These are phyloP conservation scores for Quadroppia sp. DNA, from an alignment of 2,888 invertebrate species.

Conservation along the genomic window DNA sequence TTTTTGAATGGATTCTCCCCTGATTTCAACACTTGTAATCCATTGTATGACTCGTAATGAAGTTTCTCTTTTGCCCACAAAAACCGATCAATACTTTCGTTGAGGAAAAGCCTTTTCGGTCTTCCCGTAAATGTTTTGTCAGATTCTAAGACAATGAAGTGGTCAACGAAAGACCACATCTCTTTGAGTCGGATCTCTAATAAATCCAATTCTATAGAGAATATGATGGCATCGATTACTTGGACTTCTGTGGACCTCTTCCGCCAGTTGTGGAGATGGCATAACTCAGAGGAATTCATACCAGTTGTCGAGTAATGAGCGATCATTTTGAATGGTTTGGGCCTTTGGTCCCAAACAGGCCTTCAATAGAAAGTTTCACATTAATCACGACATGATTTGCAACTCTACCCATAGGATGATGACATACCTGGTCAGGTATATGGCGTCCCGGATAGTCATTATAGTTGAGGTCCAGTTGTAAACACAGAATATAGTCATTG, in stretches of 20 bases:
- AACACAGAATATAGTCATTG: neutral
- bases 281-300: neutral
- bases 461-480: slow-evolving; percentile 18
- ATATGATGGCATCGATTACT: slow-evolving; percentile 39
- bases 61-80: slow-evolving; percentile 37
- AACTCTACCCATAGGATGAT: too few species aligned
- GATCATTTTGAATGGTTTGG: neutral
- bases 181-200: slow-evolving; percentile 38
- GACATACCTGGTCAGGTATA: slow-evolving; percentile 15
- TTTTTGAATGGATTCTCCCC: slow-evolving; percentile 37
- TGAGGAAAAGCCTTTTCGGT: slow-evolving; percentile 28
- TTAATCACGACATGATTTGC: too few species aligned
- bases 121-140: slow-evolving; percentile 35
- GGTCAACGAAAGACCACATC: slow-evolving; percentile 38
- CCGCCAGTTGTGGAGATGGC: neutral
- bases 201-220: slow-evolving; percentile 40
- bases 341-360: neutral
- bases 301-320: neutral
- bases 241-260: neutral
- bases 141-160: slow-evolving; percentile 36
- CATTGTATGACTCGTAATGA: neutral
- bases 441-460: neutral
- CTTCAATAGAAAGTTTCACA: too few species aligned
- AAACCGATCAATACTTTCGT: slow-evolving; percentile 8
- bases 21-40: neutral